Evolutionary conservation across 92 coral and sea anemone species (phyloP), one percentile per base, ranked within the genome.

Genomic region (Anthopleura xanthogrammica): DNA sequence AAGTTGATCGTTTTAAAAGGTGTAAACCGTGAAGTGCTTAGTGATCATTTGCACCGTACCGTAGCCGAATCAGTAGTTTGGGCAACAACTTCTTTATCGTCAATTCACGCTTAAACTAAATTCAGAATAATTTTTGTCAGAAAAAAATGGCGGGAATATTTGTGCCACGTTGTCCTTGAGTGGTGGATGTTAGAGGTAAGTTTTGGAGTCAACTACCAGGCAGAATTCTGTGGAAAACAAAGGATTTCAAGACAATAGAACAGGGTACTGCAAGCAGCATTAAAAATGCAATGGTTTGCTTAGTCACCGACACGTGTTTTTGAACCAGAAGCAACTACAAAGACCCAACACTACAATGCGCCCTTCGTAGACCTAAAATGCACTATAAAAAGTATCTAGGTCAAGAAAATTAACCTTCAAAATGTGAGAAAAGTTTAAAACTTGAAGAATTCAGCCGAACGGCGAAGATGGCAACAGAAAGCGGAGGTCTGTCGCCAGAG

Each of bases 281-380:
- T 90, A 90, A 90, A 90, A 71, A 87, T 90, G 86, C 24, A 90
- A 54, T 82, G 77, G 57, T 56, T 48, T 60, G 64, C 91, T 74
- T 78, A 83, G 82, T 62, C 93, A 84, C 39, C 80, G 91, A 90
- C 93, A 90, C 93, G 93, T 90, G 93, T 90, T 85, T 79, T 71
- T 55, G 79, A 81, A 13, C 57, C 68, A 70, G 62, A 43, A 50
- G 29, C 77, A 46, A 17, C 43, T 68, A 36, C 84, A 68, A 81
- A 43, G 66, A 41, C 52, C 12, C 23, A 70, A 41, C 76, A 70
- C 64, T 50, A 68, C 77, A 41, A 81, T 70, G 60, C 48, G 16
- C 11, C 14, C 6, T 12, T 81, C 76, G 7, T 80, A 41, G 42
- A 16, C 60, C 24, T 24, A 13, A 46, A 46, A 52, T 46, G 40